These are phyloP conservation scores for Diarsia dahlii DNA, from an alignment of 2,888 invertebrate genomes.

Conservation along the genomic window DNA sequence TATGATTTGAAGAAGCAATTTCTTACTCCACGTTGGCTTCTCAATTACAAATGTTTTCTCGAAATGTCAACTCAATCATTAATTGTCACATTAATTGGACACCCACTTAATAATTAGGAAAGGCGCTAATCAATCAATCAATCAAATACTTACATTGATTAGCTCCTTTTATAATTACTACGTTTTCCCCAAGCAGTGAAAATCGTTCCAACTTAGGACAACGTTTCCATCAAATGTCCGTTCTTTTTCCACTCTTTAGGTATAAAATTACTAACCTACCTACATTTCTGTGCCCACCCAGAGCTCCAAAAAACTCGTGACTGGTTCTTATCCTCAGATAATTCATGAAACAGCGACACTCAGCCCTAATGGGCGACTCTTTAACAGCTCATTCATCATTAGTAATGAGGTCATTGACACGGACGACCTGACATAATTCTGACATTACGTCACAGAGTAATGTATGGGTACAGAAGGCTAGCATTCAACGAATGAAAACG, in stretches of 20 bases:
- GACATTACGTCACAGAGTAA: conserved; percentile 21
- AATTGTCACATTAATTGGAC: neutral
- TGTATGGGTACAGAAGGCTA: conserved; percentile 20
- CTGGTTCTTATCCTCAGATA: conserved; percentile 66
- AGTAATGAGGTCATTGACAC: conserved; percentile 86
- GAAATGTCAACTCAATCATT: neutral
- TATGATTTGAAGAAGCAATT: neutral
- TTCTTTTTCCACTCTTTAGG: neutral
- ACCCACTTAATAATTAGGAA: neutral
- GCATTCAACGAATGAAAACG: neutral
- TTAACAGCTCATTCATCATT: conserved; percentile 87
- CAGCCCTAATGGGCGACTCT: conserved; percentile 82
- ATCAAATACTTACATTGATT: too few species aligned
- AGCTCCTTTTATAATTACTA: too few species aligned
- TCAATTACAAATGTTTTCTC: neutral
- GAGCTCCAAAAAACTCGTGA: conserved; percentile 16
- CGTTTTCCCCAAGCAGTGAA: neutral
- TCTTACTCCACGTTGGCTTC: neutral
- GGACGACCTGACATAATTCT: conserved; percentile 58
- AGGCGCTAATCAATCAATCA: neutral
- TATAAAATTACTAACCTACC: neutral
- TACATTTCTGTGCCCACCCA: conserved; percentile 7
- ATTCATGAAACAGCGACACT: conserved; percentile 76
- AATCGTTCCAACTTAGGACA: neutral
- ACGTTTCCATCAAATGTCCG: neutral